phyloP scores from a whole-genome alignment of 2,888 invertebrate species.

The Pandemis cinnamomeana region DNA sequence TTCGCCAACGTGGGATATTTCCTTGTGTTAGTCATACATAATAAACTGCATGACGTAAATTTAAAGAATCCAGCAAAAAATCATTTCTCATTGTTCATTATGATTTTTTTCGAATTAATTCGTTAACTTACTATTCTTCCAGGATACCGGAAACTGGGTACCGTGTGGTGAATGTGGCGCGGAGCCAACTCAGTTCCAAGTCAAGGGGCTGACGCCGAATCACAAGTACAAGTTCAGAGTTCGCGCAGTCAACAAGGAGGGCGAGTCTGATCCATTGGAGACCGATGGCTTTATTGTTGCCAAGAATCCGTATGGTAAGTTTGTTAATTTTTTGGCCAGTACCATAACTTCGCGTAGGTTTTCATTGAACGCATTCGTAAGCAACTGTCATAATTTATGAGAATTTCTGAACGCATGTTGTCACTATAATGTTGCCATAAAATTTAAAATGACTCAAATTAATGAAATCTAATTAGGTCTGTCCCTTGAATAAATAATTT shows the following conservation, averaged over 20 bases:
- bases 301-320: conserved; percentile 96
- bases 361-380: conserved; percentile 9
- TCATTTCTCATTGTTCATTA: too few relatives aligned
- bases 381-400: background rate
- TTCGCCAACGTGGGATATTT: too few relatives aligned
- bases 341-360: background rate
- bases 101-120: background rate
- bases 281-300: conserved; percentile 94
- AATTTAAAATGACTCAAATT: background rate
- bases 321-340: background rate
- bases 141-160: conserved; percentile 97
- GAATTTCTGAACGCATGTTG: background rate
- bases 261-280: conserved; percentile 97
- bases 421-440: background rate
- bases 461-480: background rate
- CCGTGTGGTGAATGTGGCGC: conserved; percentile 97
- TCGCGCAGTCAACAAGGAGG: conserved; percentile 98
- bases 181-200: conserved; percentile 91
- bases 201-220: conserved; percentile 96
- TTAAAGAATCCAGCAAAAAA: background rate
- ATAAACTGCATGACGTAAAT: too few relatives aligned
- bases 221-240: conserved; percentile 99
- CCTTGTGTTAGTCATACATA: too few relatives aligned
- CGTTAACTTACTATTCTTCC: conserved; percentile 12
- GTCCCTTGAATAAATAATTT: background rate